Base-by-base conservation (phyloP, 2,888 invertebrate species). In the Cheilosia urbana region DNA sequence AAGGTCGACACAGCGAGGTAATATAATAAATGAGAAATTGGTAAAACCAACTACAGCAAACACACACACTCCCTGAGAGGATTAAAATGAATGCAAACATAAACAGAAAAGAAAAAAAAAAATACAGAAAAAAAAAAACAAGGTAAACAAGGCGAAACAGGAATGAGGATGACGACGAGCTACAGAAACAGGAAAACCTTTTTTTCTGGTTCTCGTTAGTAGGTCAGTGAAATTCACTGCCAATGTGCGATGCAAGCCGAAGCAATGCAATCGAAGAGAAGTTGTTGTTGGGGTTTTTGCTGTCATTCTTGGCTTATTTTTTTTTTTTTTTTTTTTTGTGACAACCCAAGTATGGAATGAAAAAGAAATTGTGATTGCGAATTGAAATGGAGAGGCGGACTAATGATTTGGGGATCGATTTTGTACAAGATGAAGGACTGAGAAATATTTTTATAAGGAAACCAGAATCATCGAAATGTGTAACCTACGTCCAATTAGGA, bases 201-300 rank as follows among this genome's bases (percentile, higher is more conserved):
- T 42, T 37, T 68, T 30, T 53, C 58, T 53, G 13, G 55, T 57
- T 75, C 66, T 65, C 30, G 79, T 84, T 79, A 79, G 83, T 84
- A 84, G 83, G 83, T 84, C 83, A 84, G 79, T 79, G 79, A 84
- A 84, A 84, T 84, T 79, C 83, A 84, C 83, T 84, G 83, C 75
- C 83, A 84, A 84, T 84, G 79, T 58, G 75, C 72, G 73, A 73
- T 63, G 83, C 73, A 79, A 83, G 34, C 11, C 34, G n/a, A 47
- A 15, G 13, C 13, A 19, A 65, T 42, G 65, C 65, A 75, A 57
- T 57, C 45, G 15, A 55, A 13, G 42, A 49, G 53, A 57, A 58
- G 51, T 37, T 27, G 40, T 27, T 40, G 71, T 71, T 78, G 55
- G 77, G 62, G 60, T 77, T 57, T 34, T 58, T 45, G 30, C 37